These are phyloP conservation scores for Oxygymnocypris stewartii DNA, from an alignment of 2,113 vertebrate species.

Conservation along the genomic window DNA sequence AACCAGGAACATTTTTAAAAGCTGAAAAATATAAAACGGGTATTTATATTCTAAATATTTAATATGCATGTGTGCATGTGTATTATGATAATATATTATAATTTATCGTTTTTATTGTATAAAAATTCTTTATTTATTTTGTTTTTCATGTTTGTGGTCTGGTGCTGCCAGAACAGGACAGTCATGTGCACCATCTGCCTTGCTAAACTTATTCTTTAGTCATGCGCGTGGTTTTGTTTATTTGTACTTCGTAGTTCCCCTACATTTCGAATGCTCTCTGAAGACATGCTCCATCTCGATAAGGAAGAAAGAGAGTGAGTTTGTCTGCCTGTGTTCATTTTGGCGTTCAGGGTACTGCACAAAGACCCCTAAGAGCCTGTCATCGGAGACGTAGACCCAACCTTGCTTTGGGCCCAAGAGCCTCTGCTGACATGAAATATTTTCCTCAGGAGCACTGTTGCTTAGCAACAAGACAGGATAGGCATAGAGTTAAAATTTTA, in stretches of 20 bases:
- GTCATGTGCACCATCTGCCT: conserved; percentile 18
- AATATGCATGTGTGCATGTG: no score
- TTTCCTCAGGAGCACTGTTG: conserved; percentile 52
- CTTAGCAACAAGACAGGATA: conserved; percentile 53
- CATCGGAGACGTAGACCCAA: conserved; percentile 32
- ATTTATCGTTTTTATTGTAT: no score
- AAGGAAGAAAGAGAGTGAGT: neutral
- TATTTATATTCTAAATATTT: no score
- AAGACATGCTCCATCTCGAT: neutral
- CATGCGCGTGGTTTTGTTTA: conserved; percentile 12
- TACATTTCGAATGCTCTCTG: neutral
- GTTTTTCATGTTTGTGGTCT: neutral
- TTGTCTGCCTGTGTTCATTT: neutral
- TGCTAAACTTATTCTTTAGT: conserved; percentile 11
- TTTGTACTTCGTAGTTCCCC: neutral
- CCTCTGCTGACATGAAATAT: conserved; percentile 43
- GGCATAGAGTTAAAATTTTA: conserved; percentile 25
- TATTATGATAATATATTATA: no score
- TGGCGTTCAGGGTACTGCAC: neutral
- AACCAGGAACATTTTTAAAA: no score
- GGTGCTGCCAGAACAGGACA: neutral
- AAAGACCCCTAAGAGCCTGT: conserved; percentile 19
- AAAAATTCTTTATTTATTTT: neutral
- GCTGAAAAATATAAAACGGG: no score
- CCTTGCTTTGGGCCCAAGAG: conserved; percentile 10